Conservation (phyloP, 2,113 vertebrate genomes). For the Dicentrarchus labrax region DNA sequence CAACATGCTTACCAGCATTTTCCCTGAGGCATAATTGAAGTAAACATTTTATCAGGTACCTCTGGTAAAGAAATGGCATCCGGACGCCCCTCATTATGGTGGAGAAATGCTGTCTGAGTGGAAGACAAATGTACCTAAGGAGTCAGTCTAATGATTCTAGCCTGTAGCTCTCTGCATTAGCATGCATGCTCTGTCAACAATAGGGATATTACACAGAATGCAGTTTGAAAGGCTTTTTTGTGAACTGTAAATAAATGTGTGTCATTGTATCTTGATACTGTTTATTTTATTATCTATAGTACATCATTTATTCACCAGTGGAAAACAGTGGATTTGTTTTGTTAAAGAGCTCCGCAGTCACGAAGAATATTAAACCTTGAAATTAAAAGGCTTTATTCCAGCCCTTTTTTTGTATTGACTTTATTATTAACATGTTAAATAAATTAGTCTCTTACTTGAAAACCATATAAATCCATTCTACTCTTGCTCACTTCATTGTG, state of each 20-base stretch:
- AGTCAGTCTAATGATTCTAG: slow-evolving; percentile 57
- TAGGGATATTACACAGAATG: slow-evolving; percentile 31
- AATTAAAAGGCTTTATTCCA: neutral
- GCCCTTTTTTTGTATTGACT: neutral
- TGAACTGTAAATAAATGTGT: slow-evolving; percentile 13
- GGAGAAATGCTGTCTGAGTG: slow-evolving; percentile 64
- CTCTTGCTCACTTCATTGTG: slow-evolving; percentile 9
- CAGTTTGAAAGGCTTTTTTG: slow-evolving; percentile 19
- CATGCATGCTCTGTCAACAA: slow-evolving; percentile 35
- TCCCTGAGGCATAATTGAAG: slow-evolving; percentile 62
- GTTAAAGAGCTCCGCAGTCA: neutral
- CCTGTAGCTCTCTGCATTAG: slow-evolving; percentile 43
- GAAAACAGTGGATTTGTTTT: neutral
- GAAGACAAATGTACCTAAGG: slow-evolving; percentile 65
- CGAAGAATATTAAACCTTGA: neutral
- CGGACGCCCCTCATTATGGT: slow-evolving; percentile 53
- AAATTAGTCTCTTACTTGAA: slow-evolving; percentile 5
- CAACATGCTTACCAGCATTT: slow-evolving; percentile 55
- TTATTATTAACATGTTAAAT: slow-evolving; percentile 8
- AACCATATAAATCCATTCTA: neutral
- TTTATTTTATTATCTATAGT: neutral
- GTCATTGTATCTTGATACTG: slow-evolving; percentile 16
- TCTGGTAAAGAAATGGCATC: slow-evolving; percentile 55
- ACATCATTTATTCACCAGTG: slow-evolving; percentile 3
- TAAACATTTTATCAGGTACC: slow-evolving; percentile 74